Percentiles rank a stretch among this genome's conserved stretches.
These are phyloP conservation scores for Lasioglossum calceatum DNA, from an alignment of 2,888 invertebrate genomes.

Conservation along the genomic window DNA sequence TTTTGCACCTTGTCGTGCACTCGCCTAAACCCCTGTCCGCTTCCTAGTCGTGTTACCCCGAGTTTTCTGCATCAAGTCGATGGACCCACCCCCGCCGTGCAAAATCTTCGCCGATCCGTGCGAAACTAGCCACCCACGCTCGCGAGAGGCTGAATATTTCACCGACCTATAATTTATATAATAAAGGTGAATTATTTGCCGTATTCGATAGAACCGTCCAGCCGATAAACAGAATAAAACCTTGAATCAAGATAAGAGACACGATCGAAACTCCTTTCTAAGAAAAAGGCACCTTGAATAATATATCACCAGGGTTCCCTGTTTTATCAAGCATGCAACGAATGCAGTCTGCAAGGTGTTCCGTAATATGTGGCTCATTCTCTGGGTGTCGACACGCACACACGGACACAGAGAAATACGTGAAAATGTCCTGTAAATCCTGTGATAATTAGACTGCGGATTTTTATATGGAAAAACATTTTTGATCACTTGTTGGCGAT, in stretches of 20 bases:
- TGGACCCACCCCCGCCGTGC: slow-evolving; percentile 29
- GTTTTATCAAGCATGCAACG: slow-evolving; percentile 42
- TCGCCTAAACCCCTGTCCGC: slow-evolving; percentile 56
- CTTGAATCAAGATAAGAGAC: slow-evolving; percentile 30
- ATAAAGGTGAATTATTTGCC: slow-evolving; percentile 5
- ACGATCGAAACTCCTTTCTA: slow-evolving; percentile 30
- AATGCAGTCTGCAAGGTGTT: slow-evolving; percentile 21
- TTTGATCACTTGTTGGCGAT: background rate
- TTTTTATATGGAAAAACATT: background rate
- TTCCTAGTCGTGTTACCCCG: slow-evolving; percentile 45
- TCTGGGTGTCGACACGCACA: background rate
- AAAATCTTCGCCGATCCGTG: slow-evolving; percentile 30
- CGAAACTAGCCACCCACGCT: background rate
- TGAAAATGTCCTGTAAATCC: background rate
- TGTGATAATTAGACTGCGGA: background rate
- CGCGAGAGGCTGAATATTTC: background rate
- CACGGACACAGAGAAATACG: background rate
- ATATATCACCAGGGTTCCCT: slow-evolving; percentile 28
- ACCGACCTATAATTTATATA: slow-evolving; percentile 17
- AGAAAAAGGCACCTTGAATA: slow-evolving; percentile 34
- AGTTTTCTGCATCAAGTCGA: slow-evolving; percentile 46
- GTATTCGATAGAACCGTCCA: slow-evolving; percentile 3
- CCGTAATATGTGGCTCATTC: background rate
- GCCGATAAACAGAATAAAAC: slow-evolving; percentile 25
- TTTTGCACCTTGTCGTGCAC: slow-evolving; percentile 58